phyloP scores from a whole-genome alignment of 2,888 invertebrate species.

The Drosophila phalerata region DNA sequence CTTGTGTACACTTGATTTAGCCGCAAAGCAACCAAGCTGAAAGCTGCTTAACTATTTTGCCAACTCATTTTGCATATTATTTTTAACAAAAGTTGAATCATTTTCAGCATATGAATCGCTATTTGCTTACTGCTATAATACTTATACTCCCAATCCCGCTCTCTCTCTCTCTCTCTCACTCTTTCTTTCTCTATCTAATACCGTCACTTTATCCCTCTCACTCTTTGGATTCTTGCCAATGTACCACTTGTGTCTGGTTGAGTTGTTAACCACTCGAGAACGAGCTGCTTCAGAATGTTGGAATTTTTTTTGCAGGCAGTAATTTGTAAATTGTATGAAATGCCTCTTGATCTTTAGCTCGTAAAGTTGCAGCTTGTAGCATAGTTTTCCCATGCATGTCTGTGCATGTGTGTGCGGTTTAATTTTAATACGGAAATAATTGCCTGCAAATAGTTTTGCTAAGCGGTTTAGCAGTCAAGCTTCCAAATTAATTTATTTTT shows the following conservation, averaged over 20 bases:
- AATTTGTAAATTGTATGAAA: constrained; percentile 61
- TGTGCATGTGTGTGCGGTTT: constrained; percentile 43
- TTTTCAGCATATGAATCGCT: constrained; percentile 50
- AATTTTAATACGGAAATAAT: constrained; percentile 71
- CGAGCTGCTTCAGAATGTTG: constrained; percentile 41
- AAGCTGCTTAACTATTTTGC: constrained; percentile 74
- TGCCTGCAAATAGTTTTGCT: constrained; percentile 69
- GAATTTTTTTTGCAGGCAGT: constrained; percentile 53
- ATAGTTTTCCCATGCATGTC: constrained; percentile 47
- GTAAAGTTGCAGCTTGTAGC: constrained; percentile 65
- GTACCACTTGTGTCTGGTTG: constrained; percentile 61
- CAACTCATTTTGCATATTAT: constrained; percentile 70
- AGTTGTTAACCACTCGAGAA: constrained; percentile 52
- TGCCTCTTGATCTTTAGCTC: constrained; percentile 64
- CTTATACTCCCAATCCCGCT: neutral
- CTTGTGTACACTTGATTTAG: constrained; percentile 45
- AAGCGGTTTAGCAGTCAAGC: constrained; percentile 51
- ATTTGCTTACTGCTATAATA: constrained; percentile 22
- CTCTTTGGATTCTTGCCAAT: constrained; percentile 19
- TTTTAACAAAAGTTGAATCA: constrained; percentile 68
- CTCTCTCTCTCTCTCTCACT: neutral
- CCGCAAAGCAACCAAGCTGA: constrained; percentile 61
- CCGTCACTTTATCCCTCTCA: neutral
- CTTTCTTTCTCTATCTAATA: neutral
- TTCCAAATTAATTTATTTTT: constrained; percentile 44